Evolutionary conservation across 2,797 vertebrate species (phyloP).

Genomic region (Emydoidea blandingii): DNA sequence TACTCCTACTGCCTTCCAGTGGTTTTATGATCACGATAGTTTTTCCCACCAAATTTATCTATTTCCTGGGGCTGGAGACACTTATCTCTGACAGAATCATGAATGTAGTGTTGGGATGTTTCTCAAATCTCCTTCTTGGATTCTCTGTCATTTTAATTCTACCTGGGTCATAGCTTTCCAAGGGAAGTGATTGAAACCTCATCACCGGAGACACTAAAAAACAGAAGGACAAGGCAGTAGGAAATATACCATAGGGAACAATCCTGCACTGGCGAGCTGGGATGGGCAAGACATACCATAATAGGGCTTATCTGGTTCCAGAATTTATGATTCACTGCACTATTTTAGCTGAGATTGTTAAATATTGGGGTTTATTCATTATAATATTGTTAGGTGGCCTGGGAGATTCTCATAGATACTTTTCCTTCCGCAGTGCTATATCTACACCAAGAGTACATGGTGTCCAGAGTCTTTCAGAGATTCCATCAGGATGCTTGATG

Average conservation of each 20-base stretch:
- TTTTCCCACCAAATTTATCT: not conserved
- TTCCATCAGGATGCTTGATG: not conserved
- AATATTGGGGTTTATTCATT: not conserved
- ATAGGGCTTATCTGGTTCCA: not conserved
- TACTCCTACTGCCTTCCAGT: not conserved
- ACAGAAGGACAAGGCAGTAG: fast-evolving
- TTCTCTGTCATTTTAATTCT: not conserved
- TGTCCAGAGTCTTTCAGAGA: not conserved
- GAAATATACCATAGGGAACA: not conserved
- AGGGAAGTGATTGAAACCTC: not conserved
- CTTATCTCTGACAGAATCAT: not conserved
- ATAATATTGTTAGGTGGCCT: not conserved
- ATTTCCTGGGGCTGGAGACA: not conserved
- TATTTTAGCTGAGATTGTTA: not conserved
- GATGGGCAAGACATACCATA: fast-evolving
- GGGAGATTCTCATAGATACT: not conserved
- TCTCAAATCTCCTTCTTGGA: not conserved
- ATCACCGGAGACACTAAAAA: not conserved
- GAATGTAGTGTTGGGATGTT: not conserved
- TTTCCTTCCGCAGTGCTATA: not conserved
- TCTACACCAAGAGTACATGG: not conserved
- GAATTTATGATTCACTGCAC: not conserved
- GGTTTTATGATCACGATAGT: not conserved
- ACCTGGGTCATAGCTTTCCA: not conserved
- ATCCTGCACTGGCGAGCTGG: not conserved